Conservation (phyloP, 2,888 invertebrate species). For the Blastobasis lacticolella region DNA sequence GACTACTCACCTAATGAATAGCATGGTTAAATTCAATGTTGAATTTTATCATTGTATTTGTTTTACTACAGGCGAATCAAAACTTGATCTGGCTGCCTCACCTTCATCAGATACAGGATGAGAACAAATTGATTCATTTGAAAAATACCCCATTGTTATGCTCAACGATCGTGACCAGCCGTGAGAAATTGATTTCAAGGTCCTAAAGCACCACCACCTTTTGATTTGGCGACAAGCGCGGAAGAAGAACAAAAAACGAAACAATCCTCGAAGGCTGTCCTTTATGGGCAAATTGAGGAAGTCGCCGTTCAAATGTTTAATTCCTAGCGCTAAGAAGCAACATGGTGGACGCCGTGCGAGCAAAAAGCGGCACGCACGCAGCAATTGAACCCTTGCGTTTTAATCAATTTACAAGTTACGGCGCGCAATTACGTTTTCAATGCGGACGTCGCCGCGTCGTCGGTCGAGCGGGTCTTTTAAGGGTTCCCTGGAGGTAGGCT, state of each 20-base stretch:
- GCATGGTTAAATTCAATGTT: too few species aligned
- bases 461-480: constrained; percentile 5
- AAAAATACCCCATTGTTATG: constrained; percentile 26
- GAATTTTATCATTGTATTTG: too few species aligned
- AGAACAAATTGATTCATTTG: constrained; percentile 18
- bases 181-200: constrained; percentile 38
- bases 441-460: constrained; percentile 10
- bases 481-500: constrained; percentile 18
- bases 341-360: background rate
- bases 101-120: constrained; percentile 5
- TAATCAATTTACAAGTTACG: constrained; percentile 5
- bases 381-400: constrained; percentile 1
- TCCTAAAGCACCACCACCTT: constrained; percentile 13
- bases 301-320: background rate
- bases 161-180: constrained; percentile 23
- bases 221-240: constrained; percentile 6
- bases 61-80: too few species aligned
- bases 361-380: constrained; percentile 1
- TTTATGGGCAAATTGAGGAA: constrained; percentile 12
- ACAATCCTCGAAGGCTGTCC: constrained; percentile 14
- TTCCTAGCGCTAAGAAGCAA: background rate
- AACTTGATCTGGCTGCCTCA: too few species aligned
- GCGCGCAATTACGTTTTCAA: constrained; percentile 21
- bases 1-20: too few species aligned
- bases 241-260: constrained; percentile 12